Base-by-base conservation (phyloP, 2,888 invertebrate genomes). In the Merodon equestris region DNA sequence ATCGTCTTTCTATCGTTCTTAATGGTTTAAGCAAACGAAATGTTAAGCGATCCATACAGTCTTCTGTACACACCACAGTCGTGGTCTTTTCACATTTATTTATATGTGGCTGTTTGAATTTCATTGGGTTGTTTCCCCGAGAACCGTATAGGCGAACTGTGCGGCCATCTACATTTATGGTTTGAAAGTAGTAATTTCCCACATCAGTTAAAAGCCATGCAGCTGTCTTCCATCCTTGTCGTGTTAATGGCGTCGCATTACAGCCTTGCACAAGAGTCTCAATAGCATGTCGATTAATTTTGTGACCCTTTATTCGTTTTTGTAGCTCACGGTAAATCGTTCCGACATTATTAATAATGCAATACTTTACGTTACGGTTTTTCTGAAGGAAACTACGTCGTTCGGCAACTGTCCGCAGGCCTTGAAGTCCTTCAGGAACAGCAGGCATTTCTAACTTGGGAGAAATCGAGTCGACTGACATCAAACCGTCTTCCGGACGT, bases 321-420 rank as follows among this genome's bases (percentile, higher is more conserved):
- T 86, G 87, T 51, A 89, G 58, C 68, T 88, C 89, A 13, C 86
- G 83, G 63, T 85, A 88, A 15, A 89, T 84, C 3, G 86, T 87
- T 0, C 86, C 86, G 71, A 89, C 88, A 64, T 89, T 89, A 76
- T 90, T 89, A 19, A 89, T 88, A 14, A 89, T 87, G 9, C 86
- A 84, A 81, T 87, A 85, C 51, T 87, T 88, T n/a, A 85, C 83
- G 66, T 85, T 87, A 70, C 85, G 86, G 0, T 83, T 86, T 42
- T 83, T 84, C 81, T 90, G 89, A 42, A 91, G 82, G 71, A 90
- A 86, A 56, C 85, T 85, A 9, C 91, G 86, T 66, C 91, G 90
- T 82, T 91, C 91, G 0, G 91, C 91, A 1, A 91, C 88, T 0
- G 91, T 91, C 75, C 91, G 89, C 1, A 91, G 86, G 68, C 90